These are phyloP conservation scores for Ornithoptera priamus DNA, from an alignment of 2,888 invertebrate genomes.

Conservation along the genomic window DNA sequence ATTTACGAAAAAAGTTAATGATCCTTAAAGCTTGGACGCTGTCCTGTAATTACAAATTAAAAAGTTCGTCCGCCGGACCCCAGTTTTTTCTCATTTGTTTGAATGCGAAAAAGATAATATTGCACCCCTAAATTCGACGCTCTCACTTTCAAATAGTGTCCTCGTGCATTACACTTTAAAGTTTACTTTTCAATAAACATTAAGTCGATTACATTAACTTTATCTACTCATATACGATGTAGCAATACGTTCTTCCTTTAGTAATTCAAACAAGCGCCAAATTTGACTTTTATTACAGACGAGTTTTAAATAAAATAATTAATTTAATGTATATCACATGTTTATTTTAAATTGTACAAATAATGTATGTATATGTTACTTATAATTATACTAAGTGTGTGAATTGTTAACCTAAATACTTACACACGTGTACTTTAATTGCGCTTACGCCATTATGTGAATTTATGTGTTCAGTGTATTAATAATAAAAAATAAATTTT, in stretches of 20 bases:
- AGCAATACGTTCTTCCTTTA: slow-evolving; percentile 58
- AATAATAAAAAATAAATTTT: no score
- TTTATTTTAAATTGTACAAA: not conserved
- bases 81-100: slow-evolving; percentile 77
- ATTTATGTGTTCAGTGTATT: no score
- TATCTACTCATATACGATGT: slow-evolving; percentile 62
- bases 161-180: slow-evolving; percentile 39
- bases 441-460: no score
- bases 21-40: slow-evolving; percentile 75
- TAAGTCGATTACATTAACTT: slow-evolving; percentile 68
- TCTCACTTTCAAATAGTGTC: slow-evolving; percentile 34
- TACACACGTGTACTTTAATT: not conserved
- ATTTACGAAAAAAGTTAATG: slow-evolving; percentile 77
- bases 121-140: slow-evolving; percentile 58
- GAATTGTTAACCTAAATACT: not conserved
- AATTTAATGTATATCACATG: not conserved
- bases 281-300: slow-evolving; percentile 63
- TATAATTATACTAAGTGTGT: not conserved
- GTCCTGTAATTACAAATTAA: slow-evolving; percentile 80
- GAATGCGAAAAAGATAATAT: slow-evolving; percentile 73
- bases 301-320: slow-evolving; percentile 30
- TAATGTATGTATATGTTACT: not conserved
- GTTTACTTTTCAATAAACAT: slow-evolving; percentile 41
- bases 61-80: slow-evolving; percentile 73
- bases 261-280: slow-evolving; percentile 58